phyloP scores from a whole-genome alignment of 2,888 invertebrate species.

The Euproctis similis region DNA sequence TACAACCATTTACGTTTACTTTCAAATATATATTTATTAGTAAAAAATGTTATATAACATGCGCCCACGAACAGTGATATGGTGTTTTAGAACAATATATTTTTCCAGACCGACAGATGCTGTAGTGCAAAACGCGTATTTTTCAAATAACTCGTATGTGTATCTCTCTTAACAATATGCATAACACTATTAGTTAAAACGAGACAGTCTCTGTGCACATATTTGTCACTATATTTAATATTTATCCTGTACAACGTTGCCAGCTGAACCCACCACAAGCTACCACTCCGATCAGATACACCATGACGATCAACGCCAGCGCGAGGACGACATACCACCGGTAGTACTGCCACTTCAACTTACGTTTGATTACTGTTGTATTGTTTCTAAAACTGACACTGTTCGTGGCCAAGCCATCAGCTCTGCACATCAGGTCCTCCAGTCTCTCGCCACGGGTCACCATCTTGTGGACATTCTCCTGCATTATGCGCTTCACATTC shows the following conservation, averaged over 20 bases:
- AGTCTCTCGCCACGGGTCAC: constrained; percentile 1
- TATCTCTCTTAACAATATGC: no score
- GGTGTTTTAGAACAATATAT: no score
- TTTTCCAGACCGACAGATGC: no score
- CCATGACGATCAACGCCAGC: background rate
- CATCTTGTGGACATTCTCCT: background rate
- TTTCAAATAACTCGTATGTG: no score
- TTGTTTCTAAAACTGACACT: background rate
- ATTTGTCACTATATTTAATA: no score
- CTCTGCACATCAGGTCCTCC: constrained; percentile 3
- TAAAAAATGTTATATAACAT: no score
- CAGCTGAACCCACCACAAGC: constrained; percentile 6
- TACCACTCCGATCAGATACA: constrained; percentile 2
- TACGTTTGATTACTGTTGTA: constrained; percentile 1
- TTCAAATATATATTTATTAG: no score
- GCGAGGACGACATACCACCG: constrained; percentile 1
- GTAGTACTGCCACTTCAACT: constrained; percentile 6
- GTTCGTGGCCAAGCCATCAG: background rate
- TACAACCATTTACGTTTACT: no score
- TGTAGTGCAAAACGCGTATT: no score
- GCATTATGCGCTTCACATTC: constrained; percentile 3
- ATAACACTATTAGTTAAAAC: no score
- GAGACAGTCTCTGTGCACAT: no score
- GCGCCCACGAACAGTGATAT: no score
- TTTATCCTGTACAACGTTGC: constrained; percentile 5